Conservation (phyloP, 2,888 invertebrate genomes). For the Pseudococcus jackbeardsleyi region DNA sequence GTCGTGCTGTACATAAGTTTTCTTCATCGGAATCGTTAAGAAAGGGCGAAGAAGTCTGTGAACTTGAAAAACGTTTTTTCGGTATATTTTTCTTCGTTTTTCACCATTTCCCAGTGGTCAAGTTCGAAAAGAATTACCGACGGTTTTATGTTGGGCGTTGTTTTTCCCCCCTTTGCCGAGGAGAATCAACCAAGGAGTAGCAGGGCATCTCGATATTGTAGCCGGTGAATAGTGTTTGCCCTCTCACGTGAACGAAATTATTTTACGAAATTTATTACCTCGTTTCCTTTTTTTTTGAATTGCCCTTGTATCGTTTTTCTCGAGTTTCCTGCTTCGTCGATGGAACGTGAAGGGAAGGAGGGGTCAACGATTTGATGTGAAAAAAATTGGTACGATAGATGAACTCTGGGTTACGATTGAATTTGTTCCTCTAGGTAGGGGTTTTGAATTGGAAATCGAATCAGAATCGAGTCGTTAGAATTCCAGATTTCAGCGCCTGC, state of each 20-base stretch:
- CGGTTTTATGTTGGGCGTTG: not conserved
- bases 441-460: too few relatives aligned
- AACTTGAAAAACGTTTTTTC: not conserved
- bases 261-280: not conserved
- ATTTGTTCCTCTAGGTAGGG: too few relatives aligned
- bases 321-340: not conserved
- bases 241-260: not conserved
- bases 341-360: not conserved
- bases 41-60: not conserved
- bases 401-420: too few relatives aligned
- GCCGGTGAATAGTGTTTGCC: not conserved
- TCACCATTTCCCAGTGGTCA: conserved; percentile 14
- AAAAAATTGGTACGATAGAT: too few relatives aligned
- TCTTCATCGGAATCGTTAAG: not conserved
- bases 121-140: not conserved
- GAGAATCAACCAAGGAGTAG: too few relatives aligned
- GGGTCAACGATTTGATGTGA: too few relatives aligned
- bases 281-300: not conserved
- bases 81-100: not conserved
- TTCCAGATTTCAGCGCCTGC: not conserved
- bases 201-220: not conserved
- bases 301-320: not conserved
- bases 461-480: too few relatives aligned
- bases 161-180: not conserved
- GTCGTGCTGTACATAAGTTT: not conserved